phyloP scores from a whole-genome alignment of 2,113 vertebrate genomes.

The Neodontobutis hainanensis region DNA sequence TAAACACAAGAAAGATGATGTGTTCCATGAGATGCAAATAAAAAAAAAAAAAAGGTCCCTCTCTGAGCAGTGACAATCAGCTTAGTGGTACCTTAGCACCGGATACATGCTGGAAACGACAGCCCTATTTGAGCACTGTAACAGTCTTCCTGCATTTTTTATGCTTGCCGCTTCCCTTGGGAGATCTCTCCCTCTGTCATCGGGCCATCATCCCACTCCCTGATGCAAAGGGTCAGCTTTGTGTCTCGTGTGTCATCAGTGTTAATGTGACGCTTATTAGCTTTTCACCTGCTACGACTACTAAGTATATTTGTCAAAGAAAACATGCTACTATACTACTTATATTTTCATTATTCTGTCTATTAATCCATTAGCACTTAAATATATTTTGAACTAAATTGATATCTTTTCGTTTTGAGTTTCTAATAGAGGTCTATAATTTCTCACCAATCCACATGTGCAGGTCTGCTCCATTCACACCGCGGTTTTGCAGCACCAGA shows the following conservation, averaged over 20 bases:
- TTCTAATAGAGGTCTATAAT: neutral
- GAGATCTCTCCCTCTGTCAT: conserved; percentile 34
- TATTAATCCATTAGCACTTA: too few species aligned
- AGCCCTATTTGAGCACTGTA: conserved; percentile 62
- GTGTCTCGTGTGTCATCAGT: conserved; percentile 65
- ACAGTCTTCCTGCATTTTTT: conserved; percentile 71
- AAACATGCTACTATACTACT: too few species aligned
- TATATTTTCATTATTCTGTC: too few species aligned
- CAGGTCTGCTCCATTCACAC: conserved; percentile 76
- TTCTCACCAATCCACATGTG: conserved; percentile 92
- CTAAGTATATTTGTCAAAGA: too few species aligned
- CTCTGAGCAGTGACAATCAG: conserved; percentile 59
- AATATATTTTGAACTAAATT: too few species aligned
- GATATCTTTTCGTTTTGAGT: neutral
- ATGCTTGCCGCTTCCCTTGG: conserved; percentile 52
- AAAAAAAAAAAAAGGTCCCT: conserved; percentile 38
- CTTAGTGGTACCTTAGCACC: conserved; percentile 75
- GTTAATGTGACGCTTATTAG: conserved; percentile 35
- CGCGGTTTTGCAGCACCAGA: conserved; percentile 84
- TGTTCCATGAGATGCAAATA: conserved; percentile 9
- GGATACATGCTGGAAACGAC: conserved; percentile 74
- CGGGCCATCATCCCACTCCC: conserved; percentile 20
- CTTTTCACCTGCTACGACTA: conserved; percentile 11
- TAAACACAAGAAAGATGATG: conserved; percentile 8
- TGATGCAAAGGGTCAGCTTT: conserved; percentile 28